phyloP scores from a whole-genome alignment of 2,113 vertebrate genomes.

The Chaetodon trifascialis region DNA sequence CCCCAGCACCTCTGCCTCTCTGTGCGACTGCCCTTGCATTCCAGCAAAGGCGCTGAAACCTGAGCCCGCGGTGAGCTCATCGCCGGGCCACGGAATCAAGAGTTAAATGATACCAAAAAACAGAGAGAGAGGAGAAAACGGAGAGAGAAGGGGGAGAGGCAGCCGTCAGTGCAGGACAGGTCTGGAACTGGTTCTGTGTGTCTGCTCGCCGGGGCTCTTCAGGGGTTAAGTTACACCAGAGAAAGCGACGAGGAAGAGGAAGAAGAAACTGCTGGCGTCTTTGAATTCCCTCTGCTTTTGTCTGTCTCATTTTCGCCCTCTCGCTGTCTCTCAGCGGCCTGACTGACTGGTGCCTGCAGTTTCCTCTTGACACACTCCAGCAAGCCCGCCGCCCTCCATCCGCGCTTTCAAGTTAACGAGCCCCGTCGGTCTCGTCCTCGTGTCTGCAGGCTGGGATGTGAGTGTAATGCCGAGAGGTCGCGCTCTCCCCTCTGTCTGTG shows the following conservation, averaged over 20 bases:
- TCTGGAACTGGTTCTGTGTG: conserved; percentile 79
- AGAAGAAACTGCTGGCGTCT: conserved; percentile 70
- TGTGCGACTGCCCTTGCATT: conserved; percentile 78
- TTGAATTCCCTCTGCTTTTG: conserved; percentile 60
- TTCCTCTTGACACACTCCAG: conserved; percentile 67
- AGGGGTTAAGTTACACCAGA: conserved; percentile 76
- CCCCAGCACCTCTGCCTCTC: conserved; percentile 72
- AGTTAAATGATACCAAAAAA: conserved; percentile 78
- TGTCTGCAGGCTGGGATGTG: conserved; percentile 57
- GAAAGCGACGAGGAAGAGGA: conserved; percentile 64
- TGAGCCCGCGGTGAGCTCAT: conserved; percentile 81
- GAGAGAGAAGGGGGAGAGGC: conserved; percentile 60
- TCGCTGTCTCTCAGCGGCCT: conserved; percentile 17
- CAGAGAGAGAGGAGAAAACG: conserved; percentile 40
- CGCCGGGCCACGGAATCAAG: conserved; percentile 63
- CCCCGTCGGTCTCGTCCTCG: conserved; percentile 52
- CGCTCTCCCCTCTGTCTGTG: conserved; percentile 21
- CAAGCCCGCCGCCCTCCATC: conserved; percentile 37
- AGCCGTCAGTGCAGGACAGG: conserved; percentile 57
- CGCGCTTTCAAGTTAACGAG: conserved; percentile 73
- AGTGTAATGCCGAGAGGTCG: conserved; percentile 48
- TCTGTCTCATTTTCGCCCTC: conserved; percentile 22
- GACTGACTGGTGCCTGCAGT: conserved; percentile 60
- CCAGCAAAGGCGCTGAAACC: conserved; percentile 78
- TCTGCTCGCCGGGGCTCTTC: conserved; percentile 57